These are phyloP conservation scores for Limnodromus scolopaceus DNA, from an alignment of 2,797 vertebrate genomes.

Conservation along the genomic window DNA sequence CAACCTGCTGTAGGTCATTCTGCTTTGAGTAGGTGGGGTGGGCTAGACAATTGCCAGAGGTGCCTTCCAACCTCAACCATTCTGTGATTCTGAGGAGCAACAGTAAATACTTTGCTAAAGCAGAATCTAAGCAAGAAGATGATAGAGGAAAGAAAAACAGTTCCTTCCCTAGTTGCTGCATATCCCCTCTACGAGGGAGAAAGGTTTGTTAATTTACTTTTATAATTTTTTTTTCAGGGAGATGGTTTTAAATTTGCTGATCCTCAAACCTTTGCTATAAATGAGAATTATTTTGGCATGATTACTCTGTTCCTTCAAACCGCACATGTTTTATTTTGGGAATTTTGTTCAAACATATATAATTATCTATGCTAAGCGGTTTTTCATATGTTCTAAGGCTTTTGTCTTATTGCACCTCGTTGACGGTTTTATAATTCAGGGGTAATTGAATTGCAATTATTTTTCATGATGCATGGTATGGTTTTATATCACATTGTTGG, in stretches of 20 bases:
- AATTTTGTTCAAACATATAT: slow-evolving; percentile 63
- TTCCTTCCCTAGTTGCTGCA: background rate
- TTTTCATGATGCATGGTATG: slow-evolving; percentile 78
- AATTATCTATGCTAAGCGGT: slow-evolving; percentile 74
- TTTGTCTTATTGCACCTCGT: slow-evolving; percentile 76
- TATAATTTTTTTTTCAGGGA: background rate
- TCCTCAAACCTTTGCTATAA: background rate
- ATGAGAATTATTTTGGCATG: slow-evolving; percentile 29
- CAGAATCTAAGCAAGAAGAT: background rate
- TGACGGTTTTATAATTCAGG: slow-evolving; percentile 75
- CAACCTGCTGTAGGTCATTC: background rate
- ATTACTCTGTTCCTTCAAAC: slow-evolving; percentile 60
- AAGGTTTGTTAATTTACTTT: background rate
- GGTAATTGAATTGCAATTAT: slow-evolving; percentile 81
- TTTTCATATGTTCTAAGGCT: slow-evolving; percentile 69
- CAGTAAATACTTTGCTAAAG: background rate
- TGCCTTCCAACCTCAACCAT: background rate
- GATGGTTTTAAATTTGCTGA: slow-evolving; percentile 20
- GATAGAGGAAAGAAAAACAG: background rate
- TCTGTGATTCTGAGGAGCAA: background rate
- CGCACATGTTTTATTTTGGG: slow-evolving; percentile 52
- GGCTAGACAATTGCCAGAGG: background rate
- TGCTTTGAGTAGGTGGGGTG: background rate
- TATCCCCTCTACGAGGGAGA: background rate
- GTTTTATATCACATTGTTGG: slow-evolving; percentile 79